These are phyloP conservation scores for Reticulitermes speratus DNA, from an alignment of 1,140 invertebrate species.

Conservation along the genomic window DNA sequence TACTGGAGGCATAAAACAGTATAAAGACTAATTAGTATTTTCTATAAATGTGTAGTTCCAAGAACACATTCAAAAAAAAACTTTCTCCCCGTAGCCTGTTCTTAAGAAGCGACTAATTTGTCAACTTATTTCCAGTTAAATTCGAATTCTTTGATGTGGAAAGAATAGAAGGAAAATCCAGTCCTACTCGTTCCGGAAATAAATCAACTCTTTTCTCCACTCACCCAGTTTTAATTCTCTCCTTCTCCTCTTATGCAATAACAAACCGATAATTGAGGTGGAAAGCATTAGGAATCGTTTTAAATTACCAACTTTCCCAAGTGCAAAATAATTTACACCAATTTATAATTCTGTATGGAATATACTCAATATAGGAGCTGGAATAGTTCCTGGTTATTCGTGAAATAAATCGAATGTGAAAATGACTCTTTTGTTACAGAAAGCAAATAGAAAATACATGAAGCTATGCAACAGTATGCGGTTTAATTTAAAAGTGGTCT, in stretches of 20 bases:
- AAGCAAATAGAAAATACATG: too few species aligned
- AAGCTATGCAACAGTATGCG: too few species aligned
- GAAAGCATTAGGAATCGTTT: neutral
- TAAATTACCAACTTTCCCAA: neutral
- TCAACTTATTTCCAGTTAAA: slow-evolving; percentile 1
- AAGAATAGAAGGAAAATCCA: neutral
- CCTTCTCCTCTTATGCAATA: neutral
- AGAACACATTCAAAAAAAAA: neutral
- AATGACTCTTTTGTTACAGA: neutral
- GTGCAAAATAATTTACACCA: neutral
- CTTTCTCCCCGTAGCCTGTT: neutral
- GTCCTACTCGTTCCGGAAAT: neutral
- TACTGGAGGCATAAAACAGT: neutral
- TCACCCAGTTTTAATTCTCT: neutral
- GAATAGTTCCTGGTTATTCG: neutral
- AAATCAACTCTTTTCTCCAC: neutral
- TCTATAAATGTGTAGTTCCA: neutral
- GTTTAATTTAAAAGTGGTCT: too few species aligned
- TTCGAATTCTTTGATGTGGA: neutral
- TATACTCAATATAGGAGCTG: neutral
- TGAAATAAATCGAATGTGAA: neutral
- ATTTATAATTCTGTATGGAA: neutral
- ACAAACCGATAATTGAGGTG: neutral
- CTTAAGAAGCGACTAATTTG: neutral
- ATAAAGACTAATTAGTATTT: neutral